Evolutionary conservation across 1,140 invertebrate species (phyloP).

Genomic region (Plutomurus gul): DNA sequence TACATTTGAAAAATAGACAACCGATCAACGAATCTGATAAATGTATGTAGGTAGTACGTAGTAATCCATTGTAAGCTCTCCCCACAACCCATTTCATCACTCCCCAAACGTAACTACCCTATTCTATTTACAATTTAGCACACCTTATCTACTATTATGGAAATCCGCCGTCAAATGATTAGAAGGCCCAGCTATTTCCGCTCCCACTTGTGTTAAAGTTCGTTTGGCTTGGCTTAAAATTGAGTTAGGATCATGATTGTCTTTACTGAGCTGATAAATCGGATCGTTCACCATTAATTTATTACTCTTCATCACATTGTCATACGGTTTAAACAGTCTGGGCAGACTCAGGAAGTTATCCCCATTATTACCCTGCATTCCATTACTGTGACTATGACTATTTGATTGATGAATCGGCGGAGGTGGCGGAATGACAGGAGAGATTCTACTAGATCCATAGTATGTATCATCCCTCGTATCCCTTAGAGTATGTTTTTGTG

Average conservation of each 20-base stretch:
- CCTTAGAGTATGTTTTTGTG: background rate
- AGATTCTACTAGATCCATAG: background rate
- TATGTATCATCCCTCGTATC: background rate
- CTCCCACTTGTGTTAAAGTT: constrained; percentile 37
- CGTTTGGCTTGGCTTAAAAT: constrained; percentile 44
- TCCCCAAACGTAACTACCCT: too few relatives aligned
- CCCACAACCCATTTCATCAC: too few relatives aligned
- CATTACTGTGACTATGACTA: background rate
- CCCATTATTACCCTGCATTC: background rate
- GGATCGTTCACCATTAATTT: background rate
- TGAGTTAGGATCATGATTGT: constrained; percentile 42
- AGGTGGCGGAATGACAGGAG: background rate
- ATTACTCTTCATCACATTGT: constrained; percentile 5
- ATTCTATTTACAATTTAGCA: too few relatives aligned
- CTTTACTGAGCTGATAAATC: constrained; percentile 12
- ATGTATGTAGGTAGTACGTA: too few relatives aligned
- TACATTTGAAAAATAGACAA: too few relatives aligned
- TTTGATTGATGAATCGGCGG: background rate
- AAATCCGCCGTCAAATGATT: too few relatives aligned
- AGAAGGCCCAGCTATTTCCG: too few relatives aligned
- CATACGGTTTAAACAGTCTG: constrained; percentile 8
- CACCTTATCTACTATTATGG: too few relatives aligned
- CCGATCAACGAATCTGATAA: too few relatives aligned
- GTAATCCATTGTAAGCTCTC: too few relatives aligned
- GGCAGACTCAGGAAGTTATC: background rate